Base-by-base conservation (phyloP, 2,113 vertebrate species). In the Opisthocomus hoazin region DNA sequence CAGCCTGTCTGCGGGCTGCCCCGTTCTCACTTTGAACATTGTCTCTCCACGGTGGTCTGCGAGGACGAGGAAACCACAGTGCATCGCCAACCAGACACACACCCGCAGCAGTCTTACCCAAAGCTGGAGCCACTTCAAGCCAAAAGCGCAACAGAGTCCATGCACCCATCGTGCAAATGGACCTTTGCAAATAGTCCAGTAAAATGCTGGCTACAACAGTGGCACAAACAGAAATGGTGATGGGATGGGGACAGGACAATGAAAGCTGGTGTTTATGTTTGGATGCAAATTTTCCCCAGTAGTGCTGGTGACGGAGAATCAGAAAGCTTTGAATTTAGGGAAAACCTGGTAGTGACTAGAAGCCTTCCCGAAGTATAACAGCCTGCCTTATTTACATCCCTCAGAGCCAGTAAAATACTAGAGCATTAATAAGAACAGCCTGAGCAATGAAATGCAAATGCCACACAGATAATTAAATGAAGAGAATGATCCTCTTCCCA, bases 381-480 rank as follows among this genome's bases (percentile, higher is more conserved):
- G 80, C 29, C 74, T 34, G 80, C 80, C 4, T 68, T 18, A n/a
- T 66, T 79, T 83, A 69, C 48, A 69, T 77, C 69, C 65, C 84
- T 84, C n/a, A 80, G 69, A 92, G 90, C 56, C 92, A 90, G 53
- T 50, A 58, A 89, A 94, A 92, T 54, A 36, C 63, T 58, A 68
- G 12, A 82, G 57, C 84, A 76, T 73, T 76, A 84, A 76, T 57
- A 90, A 69, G 61, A 94, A 18, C 73, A 89, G 80, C 84, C 69
- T 79, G 81, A 91, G 86, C 87, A 69, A 34, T 9, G 34, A 90
- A 84, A 94, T 65, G 53, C 80, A 94, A 96, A 84, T 51, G 39
- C 45, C 69, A 10, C 39, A 57, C 23, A 75, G 75, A 43, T 30
- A 43, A 90, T 70, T 27, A 58, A 91, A 87, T 45, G 12, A 82